These are phyloP conservation scores for Lathronympha strigana DNA, from an alignment of 2,888 invertebrate genomes.

Conservation along the genomic window DNA sequence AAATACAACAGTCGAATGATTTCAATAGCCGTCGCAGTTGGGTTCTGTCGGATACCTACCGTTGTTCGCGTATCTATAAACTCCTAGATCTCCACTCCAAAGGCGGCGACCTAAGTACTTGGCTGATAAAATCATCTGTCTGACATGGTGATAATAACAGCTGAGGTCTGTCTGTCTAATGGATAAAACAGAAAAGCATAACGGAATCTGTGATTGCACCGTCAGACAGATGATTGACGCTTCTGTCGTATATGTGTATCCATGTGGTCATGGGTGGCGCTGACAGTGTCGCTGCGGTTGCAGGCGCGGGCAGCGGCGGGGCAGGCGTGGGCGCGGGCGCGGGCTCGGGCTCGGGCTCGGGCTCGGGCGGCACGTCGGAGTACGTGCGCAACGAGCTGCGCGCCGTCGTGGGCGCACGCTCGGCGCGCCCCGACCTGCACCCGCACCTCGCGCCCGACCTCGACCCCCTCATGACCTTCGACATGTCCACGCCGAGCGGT, in stretches of 20 bases:
- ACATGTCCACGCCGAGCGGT: constrained; percentile 86
- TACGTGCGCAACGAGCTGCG: constrained; percentile 96
- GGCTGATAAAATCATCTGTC: background rate
- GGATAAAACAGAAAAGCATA: background rate
- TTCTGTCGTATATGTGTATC: too few species aligned
- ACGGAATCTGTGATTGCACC: background rate
- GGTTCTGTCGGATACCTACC: too few species aligned
- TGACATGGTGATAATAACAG: background rate
- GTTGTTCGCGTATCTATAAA: too few species aligned
- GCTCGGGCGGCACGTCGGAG: constrained; percentile 89
- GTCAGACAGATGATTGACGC: background rate
- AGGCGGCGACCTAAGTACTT: too few species aligned
- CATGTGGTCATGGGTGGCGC: background rate
- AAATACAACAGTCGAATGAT: too few species aligned
- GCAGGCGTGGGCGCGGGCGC: constrained; percentile 41
- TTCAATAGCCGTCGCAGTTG: too few species aligned
- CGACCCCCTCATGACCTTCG: constrained; percentile 88
- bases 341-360: constrained; percentile 61
- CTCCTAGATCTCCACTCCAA: too few species aligned
- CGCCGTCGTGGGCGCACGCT: constrained; percentile 94
- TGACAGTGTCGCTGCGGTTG: constrained; percentile 12
- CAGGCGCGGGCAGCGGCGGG: constrained; percentile 49
- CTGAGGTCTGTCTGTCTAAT: background rate
- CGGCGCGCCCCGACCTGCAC: constrained; percentile 80
- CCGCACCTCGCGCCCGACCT: constrained; percentile 85